These are phyloP conservation scores for Merops nubicus DNA, from an alignment of 2,113 vertebrate species.

Conservation along the genomic window DNA sequence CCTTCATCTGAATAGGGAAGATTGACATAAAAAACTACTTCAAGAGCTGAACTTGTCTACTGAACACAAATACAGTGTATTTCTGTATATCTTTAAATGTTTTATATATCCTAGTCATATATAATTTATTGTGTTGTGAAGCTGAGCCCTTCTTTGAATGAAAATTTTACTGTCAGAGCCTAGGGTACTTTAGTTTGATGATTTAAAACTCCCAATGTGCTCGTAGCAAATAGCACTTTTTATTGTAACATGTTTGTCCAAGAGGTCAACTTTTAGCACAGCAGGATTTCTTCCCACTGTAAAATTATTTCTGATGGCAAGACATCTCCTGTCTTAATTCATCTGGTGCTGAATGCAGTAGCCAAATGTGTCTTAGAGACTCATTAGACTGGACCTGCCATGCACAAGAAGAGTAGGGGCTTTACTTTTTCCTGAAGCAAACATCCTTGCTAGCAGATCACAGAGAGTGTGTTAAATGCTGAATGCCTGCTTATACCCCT, in stretches of 20 bases:
- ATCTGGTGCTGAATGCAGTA: constrained; percentile 24
- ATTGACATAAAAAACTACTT: constrained; percentile 76
- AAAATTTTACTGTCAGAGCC: constrained; percentile 83
- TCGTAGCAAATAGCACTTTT: constrained; percentile 79
- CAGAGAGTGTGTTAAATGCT: background rate
- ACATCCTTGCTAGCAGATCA: background rate
- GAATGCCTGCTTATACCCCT: background rate
- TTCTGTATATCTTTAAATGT: constrained; percentile 85
- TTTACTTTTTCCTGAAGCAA: background rate
- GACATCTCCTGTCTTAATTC: constrained; percentile 52
- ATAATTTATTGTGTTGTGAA: constrained; percentile 87
- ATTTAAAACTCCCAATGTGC: constrained; percentile 81
- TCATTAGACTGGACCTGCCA: constrained; percentile 1
- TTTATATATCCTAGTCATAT: constrained; percentile 83
- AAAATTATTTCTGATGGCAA: constrained; percentile 73
- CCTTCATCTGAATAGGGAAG: constrained; percentile 65
- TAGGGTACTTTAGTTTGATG: constrained; percentile 79
- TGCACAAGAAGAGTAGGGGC: background rate
- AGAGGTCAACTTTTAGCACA: constrained; percentile 78
- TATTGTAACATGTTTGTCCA: constrained; percentile 82
- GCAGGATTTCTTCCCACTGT: constrained; percentile 57
- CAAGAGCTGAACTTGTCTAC: constrained; percentile 69
- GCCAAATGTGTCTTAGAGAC: background rate
- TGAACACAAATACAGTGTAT: constrained; percentile 75
- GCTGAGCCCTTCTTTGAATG: constrained; percentile 83